Conservation (phyloP, 1,140 invertebrate species). For the Diplogasteroides magnus region DNA sequence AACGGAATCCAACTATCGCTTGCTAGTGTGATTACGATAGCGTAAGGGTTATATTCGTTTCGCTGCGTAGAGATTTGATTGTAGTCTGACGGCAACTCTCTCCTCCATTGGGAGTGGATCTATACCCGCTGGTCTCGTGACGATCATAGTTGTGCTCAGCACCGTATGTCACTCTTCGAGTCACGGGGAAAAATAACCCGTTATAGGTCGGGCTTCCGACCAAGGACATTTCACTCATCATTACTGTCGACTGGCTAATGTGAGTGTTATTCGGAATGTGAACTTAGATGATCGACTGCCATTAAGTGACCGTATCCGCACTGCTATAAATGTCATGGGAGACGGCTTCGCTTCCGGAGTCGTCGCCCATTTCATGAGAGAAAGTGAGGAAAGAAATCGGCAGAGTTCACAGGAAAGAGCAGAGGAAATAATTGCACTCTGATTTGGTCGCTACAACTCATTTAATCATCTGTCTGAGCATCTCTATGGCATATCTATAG, state of each 20-base stretch:
- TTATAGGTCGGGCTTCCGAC: constrained; percentile 84
- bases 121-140: constrained; percentile 88
- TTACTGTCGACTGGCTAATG: constrained; percentile 92
- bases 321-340: no score
- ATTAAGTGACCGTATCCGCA: constrained; percentile 82
- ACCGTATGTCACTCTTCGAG: no score
- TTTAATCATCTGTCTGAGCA: no score
- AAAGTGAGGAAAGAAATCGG: no score
- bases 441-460: no score
- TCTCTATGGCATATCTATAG: no score
- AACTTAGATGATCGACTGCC: constrained; percentile 93
- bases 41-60: constrained; percentile 61
- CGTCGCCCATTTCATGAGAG: constrained; percentile 64
- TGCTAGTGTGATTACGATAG: constrained; percentile 72
- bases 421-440: no score
- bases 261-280: constrained; percentile 75
- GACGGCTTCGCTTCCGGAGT: no score
- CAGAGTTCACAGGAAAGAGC: no score
- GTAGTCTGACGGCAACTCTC: constrained; percentile 81
- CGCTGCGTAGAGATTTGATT: constrained; percentile 21
- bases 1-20: constrained; percentile 62
- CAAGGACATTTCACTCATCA: constrained; percentile 81
- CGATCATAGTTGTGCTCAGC: constrained; percentile 92
- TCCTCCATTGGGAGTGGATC: constrained; percentile 94
- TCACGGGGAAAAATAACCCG: no score